Conservation (phyloP, 2,113 vertebrate species). For the Procavia capensis region DNA sequence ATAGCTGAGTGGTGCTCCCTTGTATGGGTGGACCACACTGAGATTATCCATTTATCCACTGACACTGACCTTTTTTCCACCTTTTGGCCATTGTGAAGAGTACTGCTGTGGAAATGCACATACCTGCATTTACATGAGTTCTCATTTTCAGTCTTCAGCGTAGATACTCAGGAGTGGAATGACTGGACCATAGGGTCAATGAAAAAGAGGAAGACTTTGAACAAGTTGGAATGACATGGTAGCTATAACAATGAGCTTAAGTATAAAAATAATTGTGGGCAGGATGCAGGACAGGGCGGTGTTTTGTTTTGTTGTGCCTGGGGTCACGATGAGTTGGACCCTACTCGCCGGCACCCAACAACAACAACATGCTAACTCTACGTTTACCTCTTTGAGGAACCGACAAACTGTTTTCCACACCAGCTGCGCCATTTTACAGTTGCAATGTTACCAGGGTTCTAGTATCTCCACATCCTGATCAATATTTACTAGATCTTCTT, state of each 20-base stretch:
- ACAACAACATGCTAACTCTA: too few relatives aligned
- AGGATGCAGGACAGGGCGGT: too few relatives aligned
- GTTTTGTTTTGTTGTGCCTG: too few relatives aligned
- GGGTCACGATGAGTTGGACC: too few relatives aligned
- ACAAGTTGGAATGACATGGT: too few relatives aligned
- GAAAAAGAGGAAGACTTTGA: too few relatives aligned
- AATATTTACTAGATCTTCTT: background rate
- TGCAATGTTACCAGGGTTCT: background rate
- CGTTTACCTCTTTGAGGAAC: background rate
- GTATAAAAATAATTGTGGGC: too few relatives aligned
- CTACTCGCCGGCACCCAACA: too few relatives aligned
- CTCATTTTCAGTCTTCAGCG: background rate
- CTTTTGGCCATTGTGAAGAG: too few relatives aligned
- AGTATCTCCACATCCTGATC: background rate
- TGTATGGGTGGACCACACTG: rapidly evolving
- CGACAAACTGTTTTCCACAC: background rate
- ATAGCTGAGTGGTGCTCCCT: background rate
- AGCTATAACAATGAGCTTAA: too few relatives aligned
- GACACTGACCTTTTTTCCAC: too few relatives aligned
- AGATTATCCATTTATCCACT: rapidly evolving
- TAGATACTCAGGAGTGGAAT: background rate
- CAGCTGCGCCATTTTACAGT: background rate
- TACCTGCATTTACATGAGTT: rapidly evolving
- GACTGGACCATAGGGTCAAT: background rate
- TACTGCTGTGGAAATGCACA: background rate